phyloP scores from a whole-genome alignment of 2,797 vertebrate species.

The Garrulus glandarius region DNA sequence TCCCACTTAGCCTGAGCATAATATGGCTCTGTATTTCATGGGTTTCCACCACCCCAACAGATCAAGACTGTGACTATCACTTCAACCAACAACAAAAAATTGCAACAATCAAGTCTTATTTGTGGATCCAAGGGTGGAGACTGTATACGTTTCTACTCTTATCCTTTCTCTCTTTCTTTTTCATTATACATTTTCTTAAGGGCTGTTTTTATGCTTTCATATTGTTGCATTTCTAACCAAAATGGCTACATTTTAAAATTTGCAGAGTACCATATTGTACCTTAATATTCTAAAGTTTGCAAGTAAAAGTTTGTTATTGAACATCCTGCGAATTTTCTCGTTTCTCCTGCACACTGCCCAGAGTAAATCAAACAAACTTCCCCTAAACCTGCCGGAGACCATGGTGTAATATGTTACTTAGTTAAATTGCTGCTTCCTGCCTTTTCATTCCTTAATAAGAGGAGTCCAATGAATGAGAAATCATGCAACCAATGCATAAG shows the following conservation, averaged over 20 bases:
- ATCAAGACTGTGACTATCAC: no score
- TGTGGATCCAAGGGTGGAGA: background rate
- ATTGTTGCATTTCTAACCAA: background rate
- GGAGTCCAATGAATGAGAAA: background rate
- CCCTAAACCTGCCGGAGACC: accelerated
- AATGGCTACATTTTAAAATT: background rate
- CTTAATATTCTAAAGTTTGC: background rate
- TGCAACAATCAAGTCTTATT: background rate
- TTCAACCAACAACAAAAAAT: background rate
- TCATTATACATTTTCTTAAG: background rate
- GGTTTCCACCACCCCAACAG: background rate
- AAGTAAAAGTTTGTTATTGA: background rate
- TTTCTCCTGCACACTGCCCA: background rate
- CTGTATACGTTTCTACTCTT: background rate
- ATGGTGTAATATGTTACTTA: background rate
- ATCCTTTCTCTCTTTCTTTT: background rate
- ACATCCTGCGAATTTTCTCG: background rate
- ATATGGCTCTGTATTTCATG: background rate
- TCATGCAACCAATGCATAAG: background rate
- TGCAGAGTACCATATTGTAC: accelerated
- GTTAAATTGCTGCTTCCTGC: background rate
- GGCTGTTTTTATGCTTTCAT: background rate
- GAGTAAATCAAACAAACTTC: background rate
- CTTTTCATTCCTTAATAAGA: background rate
- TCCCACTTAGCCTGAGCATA: background rate